These are phyloP conservation scores for Panzeria rudis DNA, from an alignment of 2,888 invertebrate genomes.

Conservation along the genomic window DNA sequence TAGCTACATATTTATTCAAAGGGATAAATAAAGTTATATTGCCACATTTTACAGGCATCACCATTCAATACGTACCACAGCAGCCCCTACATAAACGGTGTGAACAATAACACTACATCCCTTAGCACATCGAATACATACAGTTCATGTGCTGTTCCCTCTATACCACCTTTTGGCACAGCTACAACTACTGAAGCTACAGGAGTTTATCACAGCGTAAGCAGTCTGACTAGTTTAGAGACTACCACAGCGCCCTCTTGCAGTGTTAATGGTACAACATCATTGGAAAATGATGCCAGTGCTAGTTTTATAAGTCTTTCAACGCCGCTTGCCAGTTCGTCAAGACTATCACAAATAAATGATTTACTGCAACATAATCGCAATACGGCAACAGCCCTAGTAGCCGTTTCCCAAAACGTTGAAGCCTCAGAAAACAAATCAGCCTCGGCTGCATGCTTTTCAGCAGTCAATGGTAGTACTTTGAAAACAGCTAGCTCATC, in stretches of 20 bases:
- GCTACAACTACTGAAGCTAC: slow-evolving; percentile 80
- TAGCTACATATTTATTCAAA: not conserved
- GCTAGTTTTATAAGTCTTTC: slow-evolving; percentile 79
- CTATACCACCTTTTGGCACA: slow-evolving; percentile 78
- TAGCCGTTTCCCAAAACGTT: slow-evolving; percentile 77
- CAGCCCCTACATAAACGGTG: slow-evolving; percentile 35
- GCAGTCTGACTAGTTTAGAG: slow-evolving; percentile 71
- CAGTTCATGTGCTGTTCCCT: slow-evolving; percentile 80
- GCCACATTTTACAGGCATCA: slow-evolving; percentile 62
- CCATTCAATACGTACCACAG: slow-evolving; percentile 71
- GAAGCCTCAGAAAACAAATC: slow-evolving; percentile 21
- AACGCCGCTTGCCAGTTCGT: slow-evolving; percentile 80
- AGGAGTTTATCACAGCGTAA: slow-evolving; percentile 76
- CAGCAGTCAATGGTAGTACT: slow-evolving; percentile 18
- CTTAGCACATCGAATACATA: slow-evolving; percentile 71
- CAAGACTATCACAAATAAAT: slow-evolving; percentile 82
- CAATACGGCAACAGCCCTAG: slow-evolving; percentile 79
- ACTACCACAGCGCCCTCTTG: slow-evolving; percentile 77
- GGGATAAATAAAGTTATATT: not conserved
- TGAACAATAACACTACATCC: slow-evolving; percentile 31
- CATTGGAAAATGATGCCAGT: slow-evolving; percentile 59
- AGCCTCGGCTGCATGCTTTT: not conserved
- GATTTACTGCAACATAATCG: slow-evolving; percentile 82
- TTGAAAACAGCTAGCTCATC: not conserved
- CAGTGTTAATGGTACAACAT: slow-evolving; percentile 75